Base-by-base conservation (phyloP, 2,113 vertebrate species). In the Grammomys surdaster region DNA sequence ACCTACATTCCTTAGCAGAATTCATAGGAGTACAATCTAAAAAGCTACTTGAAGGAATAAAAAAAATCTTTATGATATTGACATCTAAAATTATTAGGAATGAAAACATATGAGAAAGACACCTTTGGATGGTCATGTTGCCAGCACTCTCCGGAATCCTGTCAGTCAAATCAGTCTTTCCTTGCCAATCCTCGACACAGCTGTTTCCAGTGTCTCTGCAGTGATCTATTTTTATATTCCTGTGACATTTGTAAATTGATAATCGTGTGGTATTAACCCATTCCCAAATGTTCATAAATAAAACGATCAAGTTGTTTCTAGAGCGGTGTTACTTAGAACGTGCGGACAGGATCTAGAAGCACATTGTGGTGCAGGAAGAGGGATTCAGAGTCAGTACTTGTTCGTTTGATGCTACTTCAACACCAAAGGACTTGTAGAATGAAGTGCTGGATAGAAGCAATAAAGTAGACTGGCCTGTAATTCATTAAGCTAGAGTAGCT, bases 211-310 rank as follows among this genome's bases (percentile, higher is more conserved):
- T 58, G 11, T 94, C 58, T 91, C 36, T 51, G 72, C 20, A 36
- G 33, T 40, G 26, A 75, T 92, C 43, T 93, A 26, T 86, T 86
- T 94, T 92, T 65, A 60, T 72, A 43, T 86, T 69, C 65, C 24
- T 72, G 51, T 72, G n/a, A 89, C 60, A 86, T 93, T 89, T 93
- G 72, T 89, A 43, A 77, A 82, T 93, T 60, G 60, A 82, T 88
- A 94, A 40, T 51, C 43, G n/a, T 24, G n/a, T 3, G 3, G 26
- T 75, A 56, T 94, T 88, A 22, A 75, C 78, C 95, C 5, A 20
- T 94, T 77, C 16, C 14, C 73, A 89, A 76, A 46, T 77, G 28
- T 72, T 93, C 67, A 73, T 65, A 72, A 77, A 75, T 88, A 56
- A 80, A 80, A 81, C 33, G 6, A 82, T 65, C 76, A 14, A n/a